These are phyloP conservation scores for Pristionchus fissidentatus DNA, from an alignment of 2,888 invertebrate species.

Conservation along the genomic window DNA sequence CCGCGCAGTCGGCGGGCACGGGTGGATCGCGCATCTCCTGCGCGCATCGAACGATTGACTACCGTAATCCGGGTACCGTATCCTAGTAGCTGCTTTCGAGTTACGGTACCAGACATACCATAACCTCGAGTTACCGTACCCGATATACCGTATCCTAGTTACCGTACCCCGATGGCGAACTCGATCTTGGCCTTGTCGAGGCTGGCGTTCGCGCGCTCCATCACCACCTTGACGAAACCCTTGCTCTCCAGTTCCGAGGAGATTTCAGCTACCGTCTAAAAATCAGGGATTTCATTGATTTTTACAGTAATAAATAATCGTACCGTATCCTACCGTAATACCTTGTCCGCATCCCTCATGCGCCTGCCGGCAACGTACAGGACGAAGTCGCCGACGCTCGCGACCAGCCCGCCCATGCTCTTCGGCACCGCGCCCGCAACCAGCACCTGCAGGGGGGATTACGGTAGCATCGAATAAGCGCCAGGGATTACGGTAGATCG, in stretches of 20 bases:
- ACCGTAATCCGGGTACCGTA: not conserved
- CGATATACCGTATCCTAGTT: too few species aligned
- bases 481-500: not conserved
- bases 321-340: constrained; percentile 15
- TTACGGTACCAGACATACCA: not conserved
- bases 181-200: not conserved
- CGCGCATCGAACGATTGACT: not conserved
- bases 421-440: constrained; percentile 1
- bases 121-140: not conserved
- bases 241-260: constrained; percentile 4
- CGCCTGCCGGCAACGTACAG: not conserved
- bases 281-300: not conserved
- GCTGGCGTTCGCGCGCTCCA: not conserved
- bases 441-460: constrained; percentile 13
- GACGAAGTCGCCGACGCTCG: not conserved
- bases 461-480: too few species aligned
- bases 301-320: not conserved
- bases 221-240: not conserved
- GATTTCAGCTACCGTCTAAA: constrained; percentile 5
- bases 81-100: not conserved
- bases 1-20: not conserved
- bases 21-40: constrained; percentile 15
- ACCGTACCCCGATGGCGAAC: constrained; percentile 6
- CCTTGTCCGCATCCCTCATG: not conserved
- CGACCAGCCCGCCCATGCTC: constrained; percentile 8